These are phyloP conservation scores for Agriopis marginaria DNA, from an alignment of 2,888 invertebrate species.

Conservation along the genomic window DNA sequence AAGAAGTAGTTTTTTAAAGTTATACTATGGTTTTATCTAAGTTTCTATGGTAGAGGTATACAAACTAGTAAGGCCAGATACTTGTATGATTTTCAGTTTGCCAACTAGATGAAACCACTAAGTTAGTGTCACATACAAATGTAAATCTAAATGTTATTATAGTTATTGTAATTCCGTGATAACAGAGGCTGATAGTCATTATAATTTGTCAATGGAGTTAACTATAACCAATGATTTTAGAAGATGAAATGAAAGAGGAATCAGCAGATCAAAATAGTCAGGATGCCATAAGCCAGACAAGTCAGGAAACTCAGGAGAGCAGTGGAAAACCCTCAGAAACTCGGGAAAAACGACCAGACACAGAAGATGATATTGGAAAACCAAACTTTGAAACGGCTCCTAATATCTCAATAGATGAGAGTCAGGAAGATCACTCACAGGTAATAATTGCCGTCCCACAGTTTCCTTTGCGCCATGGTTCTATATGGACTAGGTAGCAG, in stretches of 20 bases:
- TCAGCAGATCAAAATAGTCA: slow-evolving; percentile 47
- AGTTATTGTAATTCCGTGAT: too few species aligned
- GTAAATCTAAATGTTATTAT: too few species aligned
- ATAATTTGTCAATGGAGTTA: neutral
- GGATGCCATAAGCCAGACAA: slow-evolving; percentile 47
- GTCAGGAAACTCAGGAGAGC: slow-evolving; percentile 47
- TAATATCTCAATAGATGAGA: slow-evolving; percentile 74
- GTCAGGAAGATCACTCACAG: slow-evolving; percentile 80
- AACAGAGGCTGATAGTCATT: too few species aligned
- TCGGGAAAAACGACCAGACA: slow-evolving; percentile 50
- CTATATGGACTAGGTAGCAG: too few species aligned
- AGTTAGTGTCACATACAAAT: too few species aligned
- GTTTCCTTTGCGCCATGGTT: too few species aligned
- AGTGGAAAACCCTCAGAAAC: slow-evolving; percentile 45
- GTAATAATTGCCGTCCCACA: slow-evolving; percentile 48
- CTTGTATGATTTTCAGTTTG: too few species aligned
- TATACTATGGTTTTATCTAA: too few species aligned
- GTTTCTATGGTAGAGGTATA: too few species aligned
- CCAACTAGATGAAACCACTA: too few species aligned
- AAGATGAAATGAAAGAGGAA: slow-evolving; percentile 54
- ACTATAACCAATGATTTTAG: slow-evolving; percentile 18
- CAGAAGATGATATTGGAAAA: slow-evolving; percentile 68
- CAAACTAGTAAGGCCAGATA: too few species aligned
- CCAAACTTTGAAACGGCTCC: slow-evolving; percentile 85
- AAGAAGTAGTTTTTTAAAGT: too few species aligned